Evolutionary conservation across 1,140 invertebrate genomes (phyloP).

Genomic region (Coenobita brevimanus): DNA sequence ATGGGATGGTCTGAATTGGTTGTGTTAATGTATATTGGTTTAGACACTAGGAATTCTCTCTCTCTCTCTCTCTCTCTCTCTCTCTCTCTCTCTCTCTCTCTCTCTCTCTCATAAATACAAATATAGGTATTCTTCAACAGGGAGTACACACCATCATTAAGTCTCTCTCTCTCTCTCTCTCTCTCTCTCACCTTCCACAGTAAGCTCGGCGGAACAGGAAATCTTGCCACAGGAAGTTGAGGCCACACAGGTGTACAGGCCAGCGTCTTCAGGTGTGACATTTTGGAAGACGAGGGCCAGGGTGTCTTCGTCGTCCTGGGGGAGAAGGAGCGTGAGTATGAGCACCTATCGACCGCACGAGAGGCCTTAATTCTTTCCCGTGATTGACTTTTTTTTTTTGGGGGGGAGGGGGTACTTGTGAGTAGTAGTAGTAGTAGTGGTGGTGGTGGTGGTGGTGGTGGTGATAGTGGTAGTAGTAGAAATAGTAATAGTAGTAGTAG

Average conservation of each 20-base stretch:
- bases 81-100: background rate
- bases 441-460: too few species aligned
- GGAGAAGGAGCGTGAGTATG: background rate
- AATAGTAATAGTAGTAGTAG: too few species aligned
- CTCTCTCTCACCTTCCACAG: constrained; percentile 83
- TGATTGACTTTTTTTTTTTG: too few species aligned
- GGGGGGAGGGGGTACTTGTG: background rate
- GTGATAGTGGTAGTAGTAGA: too few species aligned
- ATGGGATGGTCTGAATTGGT: background rate
- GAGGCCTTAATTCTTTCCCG: too few species aligned
- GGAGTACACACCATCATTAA: background rate
- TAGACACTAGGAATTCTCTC: background rate
- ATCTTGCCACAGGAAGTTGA: constrained; percentile 93
- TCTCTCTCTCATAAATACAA: background rate
- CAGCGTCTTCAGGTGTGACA: constrained; percentile 93
- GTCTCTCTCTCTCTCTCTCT: constrained; percentile 10
- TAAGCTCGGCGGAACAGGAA: constrained; percentile 90
- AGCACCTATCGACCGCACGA: background rate
- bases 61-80: constrained; percentile 2
- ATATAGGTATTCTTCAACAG: background rate
- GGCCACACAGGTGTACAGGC: constrained; percentile 95
- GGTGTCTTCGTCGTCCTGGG: constrained; percentile 90
- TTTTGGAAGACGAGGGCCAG: constrained; percentile 94
- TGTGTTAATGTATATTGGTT: background rate
- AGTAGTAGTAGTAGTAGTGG: too few species aligned